phyloP scores from a whole-genome alignment of 2,113 vertebrate genomes.

The Girardinichthys multiradiatus region DNA sequence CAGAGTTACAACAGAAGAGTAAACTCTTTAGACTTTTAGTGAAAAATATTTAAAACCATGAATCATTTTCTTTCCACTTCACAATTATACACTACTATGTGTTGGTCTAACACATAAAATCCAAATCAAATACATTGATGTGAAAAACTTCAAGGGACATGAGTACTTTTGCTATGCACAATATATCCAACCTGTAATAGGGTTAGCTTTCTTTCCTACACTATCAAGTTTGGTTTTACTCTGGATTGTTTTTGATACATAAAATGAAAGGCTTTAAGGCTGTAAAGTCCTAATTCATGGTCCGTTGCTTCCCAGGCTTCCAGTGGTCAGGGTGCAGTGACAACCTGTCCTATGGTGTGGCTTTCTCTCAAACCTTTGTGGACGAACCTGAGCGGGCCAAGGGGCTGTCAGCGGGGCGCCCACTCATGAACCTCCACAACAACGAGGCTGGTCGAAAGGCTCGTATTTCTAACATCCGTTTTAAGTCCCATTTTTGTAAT shows the following conservation, averaged over 20 bases:
- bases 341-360: conserved; percentile 78
- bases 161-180: too few relatives aligned
- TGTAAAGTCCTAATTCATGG: not conserved
- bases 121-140: too few relatives aligned
- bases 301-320: conserved; percentile 72
- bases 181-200: too few relatives aligned
- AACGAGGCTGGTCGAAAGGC: conserved; percentile 83
- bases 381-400: conserved; percentile 79
- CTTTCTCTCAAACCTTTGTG: conserved; percentile 85
- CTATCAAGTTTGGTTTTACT: too few relatives aligned
- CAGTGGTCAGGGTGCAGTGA: conserved; percentile 86
- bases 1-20: too few relatives aligned
- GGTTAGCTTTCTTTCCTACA: too few relatives aligned
- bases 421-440: conserved; percentile 82
- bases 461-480: not conserved
- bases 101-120: too few relatives aligned
- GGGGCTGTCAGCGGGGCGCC: conserved; percentile 73
- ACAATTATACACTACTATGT: too few relatives aligned
- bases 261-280: not conserved
- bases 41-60: too few relatives aligned
- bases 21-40: too few relatives aligned
- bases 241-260: not conserved
- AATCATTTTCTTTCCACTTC: not conserved
- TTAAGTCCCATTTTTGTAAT: not conserved
- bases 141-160: too few relatives aligned